Evolutionary conservation across 2,888 invertebrate species (phyloP), one percentile per base, ranked within the genome.

Genomic region (Harpagoxenus sublaevis): DNA sequence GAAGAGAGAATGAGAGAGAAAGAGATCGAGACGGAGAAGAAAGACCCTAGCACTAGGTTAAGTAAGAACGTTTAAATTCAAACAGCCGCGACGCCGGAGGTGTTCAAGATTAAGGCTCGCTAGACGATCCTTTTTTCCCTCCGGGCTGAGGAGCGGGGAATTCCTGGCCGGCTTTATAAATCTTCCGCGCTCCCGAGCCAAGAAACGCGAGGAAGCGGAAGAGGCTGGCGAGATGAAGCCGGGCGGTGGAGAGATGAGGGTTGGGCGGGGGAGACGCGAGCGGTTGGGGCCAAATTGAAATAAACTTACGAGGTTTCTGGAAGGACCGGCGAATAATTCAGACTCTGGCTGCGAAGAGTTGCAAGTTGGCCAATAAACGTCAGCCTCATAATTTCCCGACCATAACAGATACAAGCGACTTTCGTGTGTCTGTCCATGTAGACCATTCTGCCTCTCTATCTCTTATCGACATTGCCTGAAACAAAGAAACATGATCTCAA

Each of bases 351-450:
- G 77, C 89, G 86, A 88, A 88, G 89, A 92, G 91, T 92, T 91
- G 92, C 91, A 91, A 92, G 93, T 92, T 91, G 88, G 89, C 92
- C 93, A 92, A 92, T 92, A 92, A 92, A 92, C 90, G 92, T 93
- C 92, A 90, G 87, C 91, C 91, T 92, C 92, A 87, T 93, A 92
- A 92, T 92, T 92, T 87, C 89, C 75, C 85, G 86, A 68, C 85
- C 87, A 89, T 91, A 92, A 91, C 92, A 88, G 89, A 92, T 91
- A 92, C 89, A 89, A 91, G 91, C 90, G 86, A 88, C 87, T 84
- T 78, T 88, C 84, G 83, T 86, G 85, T 74, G 78, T 28, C 48
- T 83, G 75, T 81, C 39, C 35, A 62, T 45, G 75, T 75, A 60
- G n/a, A 60, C n/a, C 51, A 35, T 18, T 23, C n/a, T 48, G 35